A percentile compares a stretch with the other conserved stretches of the same genome.
Evolutionary conservation across 1,140 invertebrate genomes (phyloP).

Genomic region (Sipha flava): DNA sequence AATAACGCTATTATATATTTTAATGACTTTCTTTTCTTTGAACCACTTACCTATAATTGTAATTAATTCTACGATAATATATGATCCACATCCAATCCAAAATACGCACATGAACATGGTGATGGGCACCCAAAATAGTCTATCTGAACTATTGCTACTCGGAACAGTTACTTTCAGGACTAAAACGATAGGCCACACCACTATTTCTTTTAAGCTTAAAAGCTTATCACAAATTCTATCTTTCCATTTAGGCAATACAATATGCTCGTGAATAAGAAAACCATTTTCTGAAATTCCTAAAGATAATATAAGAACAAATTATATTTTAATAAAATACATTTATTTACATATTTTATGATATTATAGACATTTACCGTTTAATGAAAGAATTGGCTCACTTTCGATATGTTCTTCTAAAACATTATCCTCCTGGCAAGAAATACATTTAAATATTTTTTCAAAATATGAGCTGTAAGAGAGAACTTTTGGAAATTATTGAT

Average conservation of each 20-base stretch:
- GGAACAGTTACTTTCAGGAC: constrained; percentile 65
- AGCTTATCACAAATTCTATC: not conserved
- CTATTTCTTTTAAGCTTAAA: constrained; percentile 38
- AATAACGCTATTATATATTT: not conserved
- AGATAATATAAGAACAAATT: not conserved
- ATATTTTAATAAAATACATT: too few relatives aligned
- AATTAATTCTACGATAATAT: constrained; percentile 63
- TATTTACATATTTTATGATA: too few relatives aligned
- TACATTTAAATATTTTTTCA: not conserved
- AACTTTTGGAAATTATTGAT: constrained; percentile 24
- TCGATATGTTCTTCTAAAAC: not conserved
- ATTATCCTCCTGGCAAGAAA: not conserved
- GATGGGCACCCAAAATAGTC: constrained; percentile 38
- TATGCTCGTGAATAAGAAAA: constrained; percentile 15
- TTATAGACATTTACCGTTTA: constrained; percentile 1
- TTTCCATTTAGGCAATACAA: constrained; percentile 11
- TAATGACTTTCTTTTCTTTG: not conserved
- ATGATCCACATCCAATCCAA: constrained; percentile 57
- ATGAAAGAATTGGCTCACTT: not conserved
- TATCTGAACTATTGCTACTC: not conserved
- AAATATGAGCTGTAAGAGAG: constrained; percentile 21
- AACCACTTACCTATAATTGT: constrained; percentile 54
- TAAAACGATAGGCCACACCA: constrained; percentile 60
- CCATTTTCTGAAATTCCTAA: not conserved
- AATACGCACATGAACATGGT: constrained; percentile 59